Evolutionary conservation across 2,797 vertebrate species (phyloP), one percentile per base, ranked within the genome.

Genomic region (Rhabdomys pumilio): DNA sequence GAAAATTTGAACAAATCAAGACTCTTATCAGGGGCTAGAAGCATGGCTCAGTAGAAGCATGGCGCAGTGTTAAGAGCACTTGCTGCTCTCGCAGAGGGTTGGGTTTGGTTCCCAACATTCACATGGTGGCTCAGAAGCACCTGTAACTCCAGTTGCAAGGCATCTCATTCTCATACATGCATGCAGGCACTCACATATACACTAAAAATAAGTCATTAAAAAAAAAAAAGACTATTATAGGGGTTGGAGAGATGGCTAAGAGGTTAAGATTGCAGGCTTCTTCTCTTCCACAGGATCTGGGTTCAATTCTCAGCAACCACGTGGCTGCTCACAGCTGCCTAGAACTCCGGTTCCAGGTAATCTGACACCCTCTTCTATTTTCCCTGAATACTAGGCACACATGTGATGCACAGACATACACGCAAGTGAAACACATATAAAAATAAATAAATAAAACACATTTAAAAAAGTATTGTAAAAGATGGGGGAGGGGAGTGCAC

Each of bases 1-100:
- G 24, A 84, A 96, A 57, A n/a, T 38, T 86, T 90, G 31, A 93
- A 50, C 73, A 47, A 94, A 93, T 67, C 73, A 84, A 65, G 29
- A 59, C 24, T 76, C 34, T 72, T 38, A 38, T 72, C 15, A 72
- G 44, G 26, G 6, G 13, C 75, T 47, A 0, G 44, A 77, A 26
- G 44, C 29, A 4, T 4, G 44, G 44, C 61, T 9, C 61, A 34
- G 61, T 24, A 0, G 44, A 77, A 26, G 44, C 29, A 4, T 4
- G 44, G 44, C 61, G 4, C 61, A 34, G 61, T 24, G 38, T 65
- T 50, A 85, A 34, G 29, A 22, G 19, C 29, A 67, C 19, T 50
- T 22, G 61, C 1, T 47, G 82, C 19, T 22, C 41, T 50, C 50
- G 57, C 57, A 63, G 50, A 41, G 31, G 29, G 11, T 20, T 34